phyloP scores from a whole-genome alignment of 2,113 vertebrate species.

The Dipodomys ordii region DNA sequence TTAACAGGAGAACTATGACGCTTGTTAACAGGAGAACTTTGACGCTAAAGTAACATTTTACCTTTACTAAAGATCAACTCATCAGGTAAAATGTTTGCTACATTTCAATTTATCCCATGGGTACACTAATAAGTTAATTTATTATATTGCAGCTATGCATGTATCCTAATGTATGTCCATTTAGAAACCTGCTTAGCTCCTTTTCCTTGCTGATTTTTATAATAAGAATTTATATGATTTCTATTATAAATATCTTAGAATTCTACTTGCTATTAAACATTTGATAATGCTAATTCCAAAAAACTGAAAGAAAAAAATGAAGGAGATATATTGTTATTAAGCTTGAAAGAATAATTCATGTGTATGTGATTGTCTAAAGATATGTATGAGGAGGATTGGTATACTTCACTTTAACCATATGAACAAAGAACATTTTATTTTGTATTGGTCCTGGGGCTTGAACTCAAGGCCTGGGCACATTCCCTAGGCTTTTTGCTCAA shows the following conservation, averaged over 20 bases:
- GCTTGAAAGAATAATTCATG: background rate
- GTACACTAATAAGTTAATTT: background rate
- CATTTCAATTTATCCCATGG: background rate
- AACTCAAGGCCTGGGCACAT: no score
- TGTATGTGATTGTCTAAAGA: background rate
- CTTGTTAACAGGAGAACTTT: background rate
- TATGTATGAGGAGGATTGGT: background rate
- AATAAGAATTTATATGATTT: background rate
- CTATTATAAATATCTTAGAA: background rate
- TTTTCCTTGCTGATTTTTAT: background rate
- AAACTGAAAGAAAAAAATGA: background rate
- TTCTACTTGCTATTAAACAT: background rate
- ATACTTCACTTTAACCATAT: background rate
- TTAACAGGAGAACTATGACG: background rate
- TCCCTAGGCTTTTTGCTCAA: no score
- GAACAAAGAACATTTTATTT: no score
- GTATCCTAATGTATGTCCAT: background rate
- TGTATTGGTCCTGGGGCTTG: no score
- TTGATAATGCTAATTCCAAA: background rate
- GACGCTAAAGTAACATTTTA: background rate
- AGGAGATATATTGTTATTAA: background rate
- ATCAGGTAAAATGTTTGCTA: background rate
- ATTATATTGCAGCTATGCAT: background rate
- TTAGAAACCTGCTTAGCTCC: background rate
- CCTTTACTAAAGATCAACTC: slow-evolving; percentile 1